Evolutionary conservation across 2,888 invertebrate genomes (phyloP), one percentile per base, ranked within the genome.

Genomic region (Lordiphosa andalusiaca): DNA sequence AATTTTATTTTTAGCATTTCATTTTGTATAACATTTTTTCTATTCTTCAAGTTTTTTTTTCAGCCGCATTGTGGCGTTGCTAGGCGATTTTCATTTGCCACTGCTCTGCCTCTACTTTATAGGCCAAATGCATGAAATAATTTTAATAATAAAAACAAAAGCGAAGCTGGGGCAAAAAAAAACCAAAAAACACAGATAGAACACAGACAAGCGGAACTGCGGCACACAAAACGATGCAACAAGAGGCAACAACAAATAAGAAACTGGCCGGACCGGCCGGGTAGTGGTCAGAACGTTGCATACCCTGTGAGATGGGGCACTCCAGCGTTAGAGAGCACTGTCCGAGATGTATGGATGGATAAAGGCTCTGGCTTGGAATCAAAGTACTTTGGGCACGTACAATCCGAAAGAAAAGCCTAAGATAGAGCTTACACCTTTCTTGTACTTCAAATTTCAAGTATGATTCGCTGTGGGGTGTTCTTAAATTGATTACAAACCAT

Each of bases 81-180:
- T 54, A 68, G 60, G 82, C 67, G 66, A 64, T 63, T 50, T 54
- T 59, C 46, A 59, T 53, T 52, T 19, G 30, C 38, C 36, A 37
- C 51, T 33, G 37, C 16, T 47, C 40, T 13, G 35, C 33, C 41
- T 23, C 47, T 36, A 21, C 69, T 84, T 81, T 81, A 69, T 77
- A 73, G 82, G 71, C 84, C 66, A 76, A 76, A 68, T 83, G 73
- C 71, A 81, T 65, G 69, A 60, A 69, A 78, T 81, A 73, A 73
- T 68, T 68, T 69, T 63, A 56, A 64, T 62, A 71, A 77, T 63
- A 73, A 70, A 81, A 64, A 53, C 48, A 60, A 47, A 58, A 47
- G 49, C 57, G 56, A 47, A 57, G 42, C 40, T 23, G 12, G n/a
- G 19, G 2, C 19, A 36, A 19, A 36, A 36, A 10, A 23, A 19